phyloP scores from a whole-genome alignment of 2,113 vertebrate genomes.

The Alexandromys fortis region DNA sequence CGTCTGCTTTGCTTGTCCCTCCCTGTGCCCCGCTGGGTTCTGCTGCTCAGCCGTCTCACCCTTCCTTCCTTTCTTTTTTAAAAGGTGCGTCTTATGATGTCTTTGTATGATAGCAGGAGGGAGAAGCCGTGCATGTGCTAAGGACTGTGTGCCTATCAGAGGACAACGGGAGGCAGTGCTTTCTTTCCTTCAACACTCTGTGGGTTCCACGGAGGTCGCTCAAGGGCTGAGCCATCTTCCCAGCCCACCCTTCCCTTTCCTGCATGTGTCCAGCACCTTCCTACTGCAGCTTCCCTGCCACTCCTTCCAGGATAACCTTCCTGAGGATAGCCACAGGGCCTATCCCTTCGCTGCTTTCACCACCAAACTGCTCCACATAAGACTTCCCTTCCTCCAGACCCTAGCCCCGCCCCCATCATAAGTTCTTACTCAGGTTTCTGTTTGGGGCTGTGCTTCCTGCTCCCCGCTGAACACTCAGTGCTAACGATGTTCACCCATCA shows the following conservation, averaged over 20 bases:
- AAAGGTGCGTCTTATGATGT: background rate
- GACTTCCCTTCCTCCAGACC: no score
- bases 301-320: background rate
- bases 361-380: background rate
- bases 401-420: no score
- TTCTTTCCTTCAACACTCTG: background rate
- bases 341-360: background rate
- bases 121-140: no score
- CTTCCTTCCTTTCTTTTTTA: background rate
- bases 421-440: background rate
- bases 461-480: background rate
- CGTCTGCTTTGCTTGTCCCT: background rate
- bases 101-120: background rate
- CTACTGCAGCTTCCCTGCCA: background rate
- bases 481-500: background rate
- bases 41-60: background rate
- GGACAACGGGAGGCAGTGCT: no score
- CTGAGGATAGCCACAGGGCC: no score
- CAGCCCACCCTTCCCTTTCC: background rate
- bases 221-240: background rate
- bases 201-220: background rate
- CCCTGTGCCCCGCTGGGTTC: no score
- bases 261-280: background rate
- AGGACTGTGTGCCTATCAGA: background rate
- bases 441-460: background rate